Conservation (phyloP, 2,888 invertebrate species). For the Trissolcus brochymenae region DNA sequence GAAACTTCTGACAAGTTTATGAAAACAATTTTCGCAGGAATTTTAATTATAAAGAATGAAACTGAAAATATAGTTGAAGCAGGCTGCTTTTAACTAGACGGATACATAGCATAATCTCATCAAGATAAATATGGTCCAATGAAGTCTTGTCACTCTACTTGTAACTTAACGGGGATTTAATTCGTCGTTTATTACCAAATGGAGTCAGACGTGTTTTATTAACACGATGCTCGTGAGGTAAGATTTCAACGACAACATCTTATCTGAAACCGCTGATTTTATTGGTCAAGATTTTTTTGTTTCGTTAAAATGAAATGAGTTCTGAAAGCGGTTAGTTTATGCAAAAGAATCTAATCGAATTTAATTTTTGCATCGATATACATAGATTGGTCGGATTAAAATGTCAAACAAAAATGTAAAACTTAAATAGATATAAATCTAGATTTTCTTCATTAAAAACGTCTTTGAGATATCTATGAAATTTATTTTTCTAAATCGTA, state of each 20-base stretch:
- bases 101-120: slow-evolving; percentile 26
- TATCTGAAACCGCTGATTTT: slow-evolving; percentile 34
- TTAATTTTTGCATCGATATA: too few relatives aligned
- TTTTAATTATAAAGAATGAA: slow-evolving; percentile 11
- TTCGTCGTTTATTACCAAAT: slow-evolving; percentile 37
- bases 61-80: neutral
- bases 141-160: slow-evolving; percentile 22
- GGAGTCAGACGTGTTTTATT: slow-evolving; percentile 33
- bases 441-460: too few relatives aligned
- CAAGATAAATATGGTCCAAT: slow-evolving; percentile 27
- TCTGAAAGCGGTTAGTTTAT: neutral
- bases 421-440: too few relatives aligned
- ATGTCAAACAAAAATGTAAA: too few relatives aligned
- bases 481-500: too few relatives aligned
- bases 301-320: too few relatives aligned
- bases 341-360: too few relatives aligned
- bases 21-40: slow-evolving; percentile 12
- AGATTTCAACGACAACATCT: slow-evolving; percentile 38
- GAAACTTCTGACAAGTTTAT: neutral
- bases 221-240: slow-evolving; percentile 21
- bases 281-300: slow-evolving; percentile 32
- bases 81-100: slow-evolving; percentile 3
- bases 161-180: slow-evolving; percentile 32
- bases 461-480: too few relatives aligned
- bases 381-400: too few relatives aligned